These are phyloP conservation scores for Drosophila nannoptera DNA, from an alignment of 1,140 invertebrate species.

Conservation along the genomic window DNA sequence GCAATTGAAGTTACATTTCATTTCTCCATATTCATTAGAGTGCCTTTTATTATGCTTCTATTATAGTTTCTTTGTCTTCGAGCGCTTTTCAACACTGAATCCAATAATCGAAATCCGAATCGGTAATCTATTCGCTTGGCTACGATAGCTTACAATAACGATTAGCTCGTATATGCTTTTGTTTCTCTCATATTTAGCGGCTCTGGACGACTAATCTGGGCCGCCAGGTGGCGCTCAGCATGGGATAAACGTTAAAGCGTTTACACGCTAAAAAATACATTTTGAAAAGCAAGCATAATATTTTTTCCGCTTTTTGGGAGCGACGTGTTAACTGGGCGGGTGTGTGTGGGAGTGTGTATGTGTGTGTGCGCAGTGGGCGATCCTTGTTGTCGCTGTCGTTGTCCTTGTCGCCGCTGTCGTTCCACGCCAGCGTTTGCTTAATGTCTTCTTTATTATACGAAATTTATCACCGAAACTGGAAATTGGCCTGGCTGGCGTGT, in stretches of 20 bases:
- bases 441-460: slow-evolving; percentile 76
- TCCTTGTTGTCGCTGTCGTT: slow-evolving; percentile 57
- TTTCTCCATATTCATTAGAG: background rate
- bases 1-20: background rate
- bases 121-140: slow-evolving; percentile 65
- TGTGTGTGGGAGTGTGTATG: background rate
- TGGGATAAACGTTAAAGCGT: slow-evolving; percentile 55
- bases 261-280: slow-evolving; percentile 57
- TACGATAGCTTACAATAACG: slow-evolving; percentile 51
- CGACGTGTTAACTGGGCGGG: slow-evolving; percentile 57
- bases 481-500: slow-evolving; percentile 58
- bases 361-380: slow-evolving; percentile 39
- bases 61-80: slow-evolving; percentile 4
- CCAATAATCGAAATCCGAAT: slow-evolving; percentile 53
- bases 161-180: slow-evolving; percentile 7
- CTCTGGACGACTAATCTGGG: too few species aligned
- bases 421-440: slow-evolving; percentile 67
- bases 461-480: slow-evolving; percentile 76
- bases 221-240: slow-evolving; percentile 3
- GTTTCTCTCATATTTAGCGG: too few species aligned
- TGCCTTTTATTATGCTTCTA: background rate
- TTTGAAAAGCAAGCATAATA: slow-evolving; percentile 55
- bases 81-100: slow-evolving; percentile 5
- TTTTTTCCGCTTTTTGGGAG: slow-evolving; percentile 37
- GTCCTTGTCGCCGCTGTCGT: slow-evolving; percentile 40